Evolutionary conservation across 2,797 vertebrate genomes (phyloP).

Genomic region (Chelon labrosus): DNA sequence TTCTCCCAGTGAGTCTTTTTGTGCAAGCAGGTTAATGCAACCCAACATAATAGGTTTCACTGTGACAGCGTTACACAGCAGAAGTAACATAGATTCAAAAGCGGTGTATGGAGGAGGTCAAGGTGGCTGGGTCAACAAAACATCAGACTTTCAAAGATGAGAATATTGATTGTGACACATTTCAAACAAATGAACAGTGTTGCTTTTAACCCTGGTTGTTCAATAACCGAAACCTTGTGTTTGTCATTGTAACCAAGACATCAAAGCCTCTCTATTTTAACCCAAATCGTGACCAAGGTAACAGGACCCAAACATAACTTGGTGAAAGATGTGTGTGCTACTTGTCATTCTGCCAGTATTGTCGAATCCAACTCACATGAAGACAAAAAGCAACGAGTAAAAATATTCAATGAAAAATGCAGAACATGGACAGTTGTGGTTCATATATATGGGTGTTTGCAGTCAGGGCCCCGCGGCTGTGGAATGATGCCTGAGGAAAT

Average conservation of each 20-base stretch:
- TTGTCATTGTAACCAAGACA: background rate
- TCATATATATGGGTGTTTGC: too few species aligned
- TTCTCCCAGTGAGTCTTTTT: background rate
- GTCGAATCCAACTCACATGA: too few species aligned
- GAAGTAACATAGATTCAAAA: background rate
- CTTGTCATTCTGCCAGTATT: too few species aligned
- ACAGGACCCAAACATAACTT: too few species aligned
- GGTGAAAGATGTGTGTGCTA: too few species aligned
- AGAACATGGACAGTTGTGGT: too few species aligned
- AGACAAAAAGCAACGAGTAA: too few species aligned
- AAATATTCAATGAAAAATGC: too few species aligned
- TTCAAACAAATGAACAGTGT: background rate
- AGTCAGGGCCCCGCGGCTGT: too few species aligned
- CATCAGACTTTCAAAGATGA: background rate
- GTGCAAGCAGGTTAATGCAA: background rate
- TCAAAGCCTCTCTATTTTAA: too few species aligned
- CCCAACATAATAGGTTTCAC: background rate
- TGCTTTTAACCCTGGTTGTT: background rate
- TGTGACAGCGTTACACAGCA: background rate
- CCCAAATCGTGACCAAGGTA: too few species aligned
- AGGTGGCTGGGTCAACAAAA: background rate
- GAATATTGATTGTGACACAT: background rate
- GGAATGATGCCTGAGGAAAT: too few species aligned
- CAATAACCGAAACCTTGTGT: background rate
- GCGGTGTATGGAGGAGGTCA: background rate